Evolutionary conservation across 2,888 invertebrate species (phyloP), one percentile per base, ranked within the genome.

Genomic region (Ophioninae sp.): DNA sequence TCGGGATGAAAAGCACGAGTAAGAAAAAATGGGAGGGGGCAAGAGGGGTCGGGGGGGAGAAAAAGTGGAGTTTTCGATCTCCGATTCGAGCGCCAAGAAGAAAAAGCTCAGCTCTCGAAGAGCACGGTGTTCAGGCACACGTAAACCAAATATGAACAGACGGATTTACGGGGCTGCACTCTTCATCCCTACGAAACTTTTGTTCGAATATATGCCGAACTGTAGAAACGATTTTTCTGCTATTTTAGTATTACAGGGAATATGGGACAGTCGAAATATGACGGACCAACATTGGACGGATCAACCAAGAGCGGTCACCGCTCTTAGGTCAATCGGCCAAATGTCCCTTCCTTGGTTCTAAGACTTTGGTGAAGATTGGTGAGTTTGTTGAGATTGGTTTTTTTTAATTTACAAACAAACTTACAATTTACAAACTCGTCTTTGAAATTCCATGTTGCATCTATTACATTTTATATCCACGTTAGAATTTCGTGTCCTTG

Each of bases 21-120:
- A 6, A 51, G 51, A 51, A 17, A 44, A 13, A 44, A 13, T 0
- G 44, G 13, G 44, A 10, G 10, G 13, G 44, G 13, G 44, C 2
- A 10, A 44, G 44, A 13, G 17, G 6, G 51, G 87, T 22, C 41
- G 67, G 78, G n/a, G n/a, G n/a, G n/a, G n/a, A n/a, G n/a, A n/a
- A n/a, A n/a, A n/a, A 17, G 39, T 23, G 74, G 73, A 10, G 39
- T 61, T 64, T 13, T 58, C 84, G 84, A 86, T 86, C 85, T 85
- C 73, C 72, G 61, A 79, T 79, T 79, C 64, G 78, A 20, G 65
- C 72, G 73, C 81, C 20, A 68, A 20, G 78, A 64, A 79, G 63
- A 65, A 64, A 67, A 78, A 63, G 23, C 56, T 37, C 20, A 22
- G 51, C 51, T 30, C n/a, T 67, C n/a, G 37, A 17, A 56, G 23